Evolutionary conservation across 64 coral and sea anemone species (phyloP).

Genomic region (Stylophora pistillata): DNA sequence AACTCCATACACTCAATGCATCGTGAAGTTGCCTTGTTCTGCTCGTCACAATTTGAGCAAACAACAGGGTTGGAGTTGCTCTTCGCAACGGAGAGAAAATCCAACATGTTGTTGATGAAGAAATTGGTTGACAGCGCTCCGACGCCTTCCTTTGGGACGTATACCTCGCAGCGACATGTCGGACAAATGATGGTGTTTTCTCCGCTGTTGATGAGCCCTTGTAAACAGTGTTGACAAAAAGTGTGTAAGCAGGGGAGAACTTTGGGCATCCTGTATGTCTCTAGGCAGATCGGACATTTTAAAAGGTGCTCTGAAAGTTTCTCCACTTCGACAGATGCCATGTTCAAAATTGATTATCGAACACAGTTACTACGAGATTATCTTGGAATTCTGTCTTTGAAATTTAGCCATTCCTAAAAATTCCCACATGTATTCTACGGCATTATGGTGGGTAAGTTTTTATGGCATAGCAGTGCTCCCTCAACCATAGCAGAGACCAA

Average conservation of each 20-base stretch:
- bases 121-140: conserved; percentile 86
- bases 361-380: background rate
- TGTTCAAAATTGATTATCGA: background rate
- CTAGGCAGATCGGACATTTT: conserved; percentile 92
- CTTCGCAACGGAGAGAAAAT: conserved; percentile 88
- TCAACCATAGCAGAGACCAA: background rate
- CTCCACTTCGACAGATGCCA: conserved; percentile 94
- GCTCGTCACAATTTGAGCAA: conserved; percentile 92
- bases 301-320: conserved; percentile 95
- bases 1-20: conserved; percentile 99
- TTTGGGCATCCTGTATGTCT: conserved; percentile 91
- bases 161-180: conserved; percentile 83
- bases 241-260: conserved; percentile 92
- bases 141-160: conserved; percentile 81
- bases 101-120: conserved; percentile 99
- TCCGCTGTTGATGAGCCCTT: conserved; percentile 66
- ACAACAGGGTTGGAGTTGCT: conserved; percentile 80
- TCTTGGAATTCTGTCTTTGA: background rate
- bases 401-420: background rate
- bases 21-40: conserved; percentile 63
- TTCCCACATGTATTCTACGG: background rate
- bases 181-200: conserved; percentile 87
- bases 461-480: background rate
- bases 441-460: background rate
- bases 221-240: conserved; percentile 89